These are phyloP conservation scores for Acrobasis repandana DNA, from an alignment of 2,888 invertebrate genomes.

Conservation along the genomic window DNA sequence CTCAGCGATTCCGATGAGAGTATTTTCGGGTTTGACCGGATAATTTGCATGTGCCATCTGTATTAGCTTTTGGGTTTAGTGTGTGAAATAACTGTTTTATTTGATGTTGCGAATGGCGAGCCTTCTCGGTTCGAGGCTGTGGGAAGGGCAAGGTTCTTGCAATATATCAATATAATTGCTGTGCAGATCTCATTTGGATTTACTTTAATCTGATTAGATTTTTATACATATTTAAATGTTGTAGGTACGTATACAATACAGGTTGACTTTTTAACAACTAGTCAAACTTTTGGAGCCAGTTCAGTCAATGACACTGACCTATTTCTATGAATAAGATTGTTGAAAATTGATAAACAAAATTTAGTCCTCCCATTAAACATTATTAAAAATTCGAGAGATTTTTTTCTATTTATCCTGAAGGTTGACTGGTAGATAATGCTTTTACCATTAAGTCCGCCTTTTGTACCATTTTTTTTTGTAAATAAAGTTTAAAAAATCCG, in stretches of 20 bases:
- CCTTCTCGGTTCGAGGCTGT: neutral
- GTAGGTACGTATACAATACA: neutral
- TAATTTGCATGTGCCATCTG: constrained; percentile 49
- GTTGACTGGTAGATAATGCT: too few relatives aligned
- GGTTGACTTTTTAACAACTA: too few relatives aligned
- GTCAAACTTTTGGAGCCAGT: too few relatives aligned
- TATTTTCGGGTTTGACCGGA: constrained; percentile 58
- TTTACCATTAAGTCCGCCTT: too few relatives aligned
- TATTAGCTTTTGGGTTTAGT: constrained; percentile 33
- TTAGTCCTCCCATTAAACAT: too few relatives aligned
- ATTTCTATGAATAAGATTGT: too few relatives aligned
- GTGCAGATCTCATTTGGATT: neutral
- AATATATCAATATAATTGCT: neutral
- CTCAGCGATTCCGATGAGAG: constrained; percentile 69
- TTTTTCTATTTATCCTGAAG: too few relatives aligned
- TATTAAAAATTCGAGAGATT: too few relatives aligned
- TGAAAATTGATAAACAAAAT: too few relatives aligned
- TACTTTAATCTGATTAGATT: neutral
- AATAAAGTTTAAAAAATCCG: too few relatives aligned
- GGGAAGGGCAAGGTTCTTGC: neutral
- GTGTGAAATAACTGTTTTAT: constrained; percentile 27
- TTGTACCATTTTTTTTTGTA: too few relatives aligned
- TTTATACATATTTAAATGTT: neutral
- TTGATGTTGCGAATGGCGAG: neutral
- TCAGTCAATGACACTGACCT: too few relatives aligned